Percentiles rank a stretch among this genome's conserved stretches.
These are phyloP conservation scores for Drosophila maculinotata DNA, from an alignment of 2,888 invertebrate genomes.

Conservation along the genomic window DNA sequence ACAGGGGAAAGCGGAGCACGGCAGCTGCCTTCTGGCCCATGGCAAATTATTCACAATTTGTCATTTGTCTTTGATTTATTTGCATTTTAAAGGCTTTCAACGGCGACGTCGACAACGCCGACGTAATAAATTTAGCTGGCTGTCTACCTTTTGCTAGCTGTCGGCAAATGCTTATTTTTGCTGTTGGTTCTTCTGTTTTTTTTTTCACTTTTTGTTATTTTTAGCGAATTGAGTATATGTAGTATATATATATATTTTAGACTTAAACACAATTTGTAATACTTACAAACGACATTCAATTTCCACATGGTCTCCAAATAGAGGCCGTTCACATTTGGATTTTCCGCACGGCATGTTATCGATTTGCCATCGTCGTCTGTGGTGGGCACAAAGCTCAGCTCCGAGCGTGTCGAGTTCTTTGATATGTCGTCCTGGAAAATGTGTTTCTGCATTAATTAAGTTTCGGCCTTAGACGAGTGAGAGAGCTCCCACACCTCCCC, in stretches of 20 bases:
- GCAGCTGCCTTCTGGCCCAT: conserved; percentile 65
- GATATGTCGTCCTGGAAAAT: conserved; percentile 90
- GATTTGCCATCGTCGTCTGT: conserved; percentile 95
- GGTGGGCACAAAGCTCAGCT: conserved; percentile 94
- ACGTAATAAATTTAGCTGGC: conserved; percentile 74
- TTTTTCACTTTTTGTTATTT: conserved; percentile 29
- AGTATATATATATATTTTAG: conserved; percentile 46
- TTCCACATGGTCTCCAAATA: conserved; percentile 94
- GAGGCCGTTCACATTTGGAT: conserved; percentile 94
- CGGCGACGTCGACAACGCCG: conserved; percentile 71
- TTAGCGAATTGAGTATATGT: conserved; percentile 14
- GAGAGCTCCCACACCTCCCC: background rate
- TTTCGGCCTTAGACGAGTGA: conserved; percentile 39
- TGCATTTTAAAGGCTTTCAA: conserved; percentile 81
- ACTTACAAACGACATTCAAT: conserved; percentile 96
- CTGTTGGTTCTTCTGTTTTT: conserved; percentile 19
- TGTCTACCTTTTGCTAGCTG: conserved; percentile 78
- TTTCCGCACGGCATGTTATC: conserved; percentile 95
- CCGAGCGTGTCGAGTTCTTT: conserved; percentile 93
- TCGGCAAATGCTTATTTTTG: conserved; percentile 48
- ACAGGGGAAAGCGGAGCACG: conserved; percentile 1
- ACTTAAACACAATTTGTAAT: conserved; percentile 82
- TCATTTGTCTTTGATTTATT: conserved; percentile 80
- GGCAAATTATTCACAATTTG: conserved; percentile 81
- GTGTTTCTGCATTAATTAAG: conserved; percentile 79